Conservation (phyloP, 2,113 vertebrate genomes). For the Phainopepla nitens region DNA sequence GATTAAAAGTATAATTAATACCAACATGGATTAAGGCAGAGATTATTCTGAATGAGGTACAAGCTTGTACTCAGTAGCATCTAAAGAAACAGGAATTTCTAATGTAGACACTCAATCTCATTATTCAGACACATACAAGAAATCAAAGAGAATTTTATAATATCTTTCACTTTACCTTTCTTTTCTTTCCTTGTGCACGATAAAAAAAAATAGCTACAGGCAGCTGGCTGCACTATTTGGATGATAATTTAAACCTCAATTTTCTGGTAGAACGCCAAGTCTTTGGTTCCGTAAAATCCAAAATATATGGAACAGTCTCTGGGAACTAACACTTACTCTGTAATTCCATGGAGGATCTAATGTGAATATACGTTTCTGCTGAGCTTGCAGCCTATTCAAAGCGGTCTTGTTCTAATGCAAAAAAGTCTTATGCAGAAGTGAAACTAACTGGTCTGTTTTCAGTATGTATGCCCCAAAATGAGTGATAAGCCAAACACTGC, state of each 20-base stretch:
- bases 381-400: background rate
- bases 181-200: background rate
- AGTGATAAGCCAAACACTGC: background rate
- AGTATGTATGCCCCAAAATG: background rate
- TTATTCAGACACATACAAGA: background rate
- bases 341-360: background rate
- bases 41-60: background rate
- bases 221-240: background rate
- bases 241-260: background rate
- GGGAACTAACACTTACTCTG: background rate
- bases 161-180: background rate
- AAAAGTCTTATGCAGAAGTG: background rate
- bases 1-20: background rate
- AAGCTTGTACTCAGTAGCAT: background rate
- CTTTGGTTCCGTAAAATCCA: background rate
- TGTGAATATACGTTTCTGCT: background rate
- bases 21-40: background rate
- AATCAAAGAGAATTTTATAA: background rate
- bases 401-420: background rate
- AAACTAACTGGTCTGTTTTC: background rate
- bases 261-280: background rate
- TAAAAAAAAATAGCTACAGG: background rate
- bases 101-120: background rate
- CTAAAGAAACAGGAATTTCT: background rate
- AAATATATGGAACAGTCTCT: background rate